phyloP scores from a whole-genome alignment of 2,888 invertebrate genomes.

The Andrena praecox region DNA sequence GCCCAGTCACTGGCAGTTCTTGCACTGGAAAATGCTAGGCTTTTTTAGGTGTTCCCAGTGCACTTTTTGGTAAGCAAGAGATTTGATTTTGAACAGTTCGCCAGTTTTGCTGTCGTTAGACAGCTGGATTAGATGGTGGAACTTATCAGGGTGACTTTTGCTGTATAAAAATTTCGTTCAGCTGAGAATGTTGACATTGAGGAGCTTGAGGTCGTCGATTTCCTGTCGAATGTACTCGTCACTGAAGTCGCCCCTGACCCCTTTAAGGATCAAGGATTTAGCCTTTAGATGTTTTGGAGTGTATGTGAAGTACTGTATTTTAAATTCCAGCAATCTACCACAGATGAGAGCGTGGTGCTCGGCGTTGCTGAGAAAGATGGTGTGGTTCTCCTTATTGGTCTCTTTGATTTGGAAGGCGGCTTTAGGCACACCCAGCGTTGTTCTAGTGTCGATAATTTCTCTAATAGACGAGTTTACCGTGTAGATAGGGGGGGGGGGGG shows the following conservation, averaged over 20 bases:
- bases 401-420: too few relatives aligned
- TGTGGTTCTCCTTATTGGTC: too few relatives aligned
- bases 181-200: background rate
- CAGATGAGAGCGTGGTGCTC: too few relatives aligned
- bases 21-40: too few relatives aligned
- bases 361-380: too few relatives aligned
- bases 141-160: background rate
- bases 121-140: background rate
- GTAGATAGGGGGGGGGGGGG: too few relatives aligned
- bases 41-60: background rate
- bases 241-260: background rate
- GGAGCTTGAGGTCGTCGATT: background rate
- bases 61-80: background rate
- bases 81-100: background rate
- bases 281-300: too few relatives aligned
- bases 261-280: background rate
- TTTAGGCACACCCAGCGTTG: too few relatives aligned
- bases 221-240: background rate
- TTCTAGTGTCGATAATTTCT: too few relatives aligned
- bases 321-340: too few relatives aligned
- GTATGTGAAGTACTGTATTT: too few relatives aligned
- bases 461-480: too few relatives aligned
- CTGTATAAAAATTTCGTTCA: background rate
- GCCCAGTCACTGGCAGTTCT: background rate
- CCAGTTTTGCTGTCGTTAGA: background rate